Evolutionary conservation across 2,888 invertebrate genomes (phyloP), one percentile per base, ranked within the genome.

Genomic region (Thumatha senex): DNA sequence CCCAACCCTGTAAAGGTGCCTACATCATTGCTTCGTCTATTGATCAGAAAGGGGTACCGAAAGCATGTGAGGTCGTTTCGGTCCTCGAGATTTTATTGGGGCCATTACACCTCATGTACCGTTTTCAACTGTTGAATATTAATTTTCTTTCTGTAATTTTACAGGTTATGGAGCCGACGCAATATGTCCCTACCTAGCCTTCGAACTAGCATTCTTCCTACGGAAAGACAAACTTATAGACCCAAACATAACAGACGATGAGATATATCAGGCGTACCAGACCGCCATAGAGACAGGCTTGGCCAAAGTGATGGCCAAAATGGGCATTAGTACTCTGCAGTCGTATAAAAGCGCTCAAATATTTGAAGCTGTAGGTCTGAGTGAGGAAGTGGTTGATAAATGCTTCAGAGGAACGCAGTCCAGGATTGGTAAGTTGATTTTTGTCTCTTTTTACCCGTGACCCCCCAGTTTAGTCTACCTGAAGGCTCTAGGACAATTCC

Each of bases 271-370:
- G 53, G 96, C 98, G 65, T 99, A 98, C 85, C 95, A 97, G 38
- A 95, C 96, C 62, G 98, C 99, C 36, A 96, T 97, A 78, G 98
- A 98, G 73, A 95, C 97, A 0, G 98, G 98, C 44, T 59, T 91
- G 2, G 86, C 89, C 18, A 90, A 91, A 59, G 92, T 83, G 0
- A 99, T 99, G 99, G 99, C 99, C 5, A 99, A 99, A 86, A 99
- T 99, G 99, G 99, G 99, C 51, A 99, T 99, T 77, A 98, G 98
- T 51, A 99, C 99, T 0, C 91, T 99, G 36, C 99, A 99, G 82
- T 99, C 98, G 0, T 99, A 99, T 89, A 99, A 99, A 92, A 97
- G 98, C 59, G 99, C 99, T 0, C 99, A 99, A 91, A 99, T 99
- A 71, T 99, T 99, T 79, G 99, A 99, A 86, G 99, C 99, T 0